Evolutionary conservation across 2,888 invertebrate genomes (phyloP), one percentile per base, ranked within the genome.

Genomic region (Hirtodrosophila alboralis): DNA sequence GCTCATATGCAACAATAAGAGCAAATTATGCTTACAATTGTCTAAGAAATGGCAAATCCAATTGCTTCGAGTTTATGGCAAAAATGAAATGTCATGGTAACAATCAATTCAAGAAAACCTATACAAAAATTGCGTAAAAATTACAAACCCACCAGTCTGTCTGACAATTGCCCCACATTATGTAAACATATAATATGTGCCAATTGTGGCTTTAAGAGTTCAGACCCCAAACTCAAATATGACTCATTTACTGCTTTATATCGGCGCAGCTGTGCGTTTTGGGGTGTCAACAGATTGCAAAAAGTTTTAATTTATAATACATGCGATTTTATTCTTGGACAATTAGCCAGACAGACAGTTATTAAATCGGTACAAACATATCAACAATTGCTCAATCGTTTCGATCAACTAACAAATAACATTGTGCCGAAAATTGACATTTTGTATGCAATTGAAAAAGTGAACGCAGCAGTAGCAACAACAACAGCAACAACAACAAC

Each of bases 341-440:
- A 75, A 63, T 64, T 77, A 59, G 74, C 60, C 34, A 70, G 63
- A 38, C 34, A 70, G 63, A 38, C 49, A 57, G 47, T 58, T 38
- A 70, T 72, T 76, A 66, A 72, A 75, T 75, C 67, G 61, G 72
- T 54, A 45, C 26, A 52, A 48, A 49, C 54, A 56, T 62, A 68
- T 66, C 58, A 74, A 52, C 63, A 75, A 78, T 78, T 78, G 75
- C 81, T 71, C 84, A 81, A 84, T 84, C 75, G 75, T 52, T 53
- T 57, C 65, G 66, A 68, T 77, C 77, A 67, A 69, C 53, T 81
- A 70, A 77, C 79, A 81, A 84, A 84, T 77, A 77, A 81, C 66
- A 77, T 66, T 77, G 78, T 77, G 70, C 75, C 68, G 61, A 81
- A 79, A 77, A 71, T 71, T 84, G 75, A 66, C 70, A 66, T 77